Conservation (phyloP, 1,140 invertebrate genomes). For the Drosophila prosaltans region DNA sequence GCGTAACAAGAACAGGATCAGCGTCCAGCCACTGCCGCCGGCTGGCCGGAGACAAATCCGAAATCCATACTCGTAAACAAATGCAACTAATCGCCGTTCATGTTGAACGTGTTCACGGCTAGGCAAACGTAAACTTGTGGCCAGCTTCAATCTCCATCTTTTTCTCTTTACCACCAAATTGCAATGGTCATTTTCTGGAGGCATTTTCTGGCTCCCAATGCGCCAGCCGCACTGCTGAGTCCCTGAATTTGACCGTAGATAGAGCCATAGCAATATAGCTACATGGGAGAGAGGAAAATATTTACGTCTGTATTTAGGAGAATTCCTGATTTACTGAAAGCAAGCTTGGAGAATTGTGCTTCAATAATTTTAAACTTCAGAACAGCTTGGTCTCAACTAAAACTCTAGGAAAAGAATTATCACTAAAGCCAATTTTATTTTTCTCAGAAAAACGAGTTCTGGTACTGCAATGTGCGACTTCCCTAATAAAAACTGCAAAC, state of each 20-base stretch:
- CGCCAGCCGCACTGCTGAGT: too few relatives aligned
- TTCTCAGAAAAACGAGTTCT: background rate
- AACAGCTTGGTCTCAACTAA: background rate
- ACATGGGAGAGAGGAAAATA: background rate
- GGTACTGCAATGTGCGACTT: constrained; percentile 82
- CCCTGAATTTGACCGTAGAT: background rate
- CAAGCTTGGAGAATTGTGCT: background rate
- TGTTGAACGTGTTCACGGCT: constrained; percentile 79
- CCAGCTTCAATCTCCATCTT: constrained; percentile 46
- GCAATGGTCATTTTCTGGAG: constrained; percentile 4
- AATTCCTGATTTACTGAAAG: background rate
- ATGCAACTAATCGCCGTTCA: constrained; percentile 81
- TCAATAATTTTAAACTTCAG: background rate
- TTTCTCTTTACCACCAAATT: background rate
- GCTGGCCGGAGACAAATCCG: constrained; percentile 67
- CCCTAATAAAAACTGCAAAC: constrained; percentile 91
- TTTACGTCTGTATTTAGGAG: background rate
- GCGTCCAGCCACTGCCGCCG: constrained; percentile 51
- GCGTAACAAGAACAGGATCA: constrained; percentile 19
- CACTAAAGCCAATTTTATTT: background rate
- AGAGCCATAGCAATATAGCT: background rate
- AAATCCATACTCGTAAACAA: constrained; percentile 81
- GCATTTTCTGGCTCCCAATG: too few relatives aligned
- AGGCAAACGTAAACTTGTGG: constrained; percentile 77
- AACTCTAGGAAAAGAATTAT: background rate